Evolutionary conservation across 2,113 vertebrate species (phyloP).

Genomic region (Petroica traversi): DNA sequence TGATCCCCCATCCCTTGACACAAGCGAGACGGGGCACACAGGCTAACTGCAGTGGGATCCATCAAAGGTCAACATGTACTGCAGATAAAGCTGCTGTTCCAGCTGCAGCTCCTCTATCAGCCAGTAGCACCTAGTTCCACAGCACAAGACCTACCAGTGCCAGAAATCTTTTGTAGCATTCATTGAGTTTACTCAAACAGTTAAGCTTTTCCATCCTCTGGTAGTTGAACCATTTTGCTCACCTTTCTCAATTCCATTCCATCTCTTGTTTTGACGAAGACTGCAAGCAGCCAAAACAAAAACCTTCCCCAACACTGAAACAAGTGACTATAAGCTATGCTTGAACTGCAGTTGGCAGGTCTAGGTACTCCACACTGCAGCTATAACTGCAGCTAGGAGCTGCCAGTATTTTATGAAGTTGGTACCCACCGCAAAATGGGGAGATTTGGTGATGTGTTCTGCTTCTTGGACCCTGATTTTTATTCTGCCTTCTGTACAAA

Average conservation of each 20-base stretch:
- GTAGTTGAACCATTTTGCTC: background rate
- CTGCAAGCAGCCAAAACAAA: background rate
- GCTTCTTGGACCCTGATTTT: background rate
- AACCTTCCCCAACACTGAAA: background rate
- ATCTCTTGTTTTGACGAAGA: background rate
- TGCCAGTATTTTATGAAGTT: background rate
- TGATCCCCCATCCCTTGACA: background rate
- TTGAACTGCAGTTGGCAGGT: background rate
- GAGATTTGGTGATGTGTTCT: background rate
- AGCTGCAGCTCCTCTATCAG: background rate
- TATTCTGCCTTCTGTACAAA: background rate
- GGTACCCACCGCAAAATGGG: background rate
- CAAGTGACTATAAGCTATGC: background rate
- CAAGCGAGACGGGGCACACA: background rate
- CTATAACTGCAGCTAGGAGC: background rate
- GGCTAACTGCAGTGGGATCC: background rate
- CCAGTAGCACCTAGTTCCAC: background rate
- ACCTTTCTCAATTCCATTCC: background rate
- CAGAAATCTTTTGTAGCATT: background rate
- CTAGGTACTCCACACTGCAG: background rate
- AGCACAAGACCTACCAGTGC: background rate
- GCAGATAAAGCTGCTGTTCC: background rate
- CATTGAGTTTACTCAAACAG: accelerated
- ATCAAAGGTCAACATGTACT: background rate
- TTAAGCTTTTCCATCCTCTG: background rate